A percentile compares a stretch with the other conserved stretches of the same genome.
phyloP scores from a whole-genome alignment of 2,113 vertebrate species.

The Promerops cafer region DNA sequence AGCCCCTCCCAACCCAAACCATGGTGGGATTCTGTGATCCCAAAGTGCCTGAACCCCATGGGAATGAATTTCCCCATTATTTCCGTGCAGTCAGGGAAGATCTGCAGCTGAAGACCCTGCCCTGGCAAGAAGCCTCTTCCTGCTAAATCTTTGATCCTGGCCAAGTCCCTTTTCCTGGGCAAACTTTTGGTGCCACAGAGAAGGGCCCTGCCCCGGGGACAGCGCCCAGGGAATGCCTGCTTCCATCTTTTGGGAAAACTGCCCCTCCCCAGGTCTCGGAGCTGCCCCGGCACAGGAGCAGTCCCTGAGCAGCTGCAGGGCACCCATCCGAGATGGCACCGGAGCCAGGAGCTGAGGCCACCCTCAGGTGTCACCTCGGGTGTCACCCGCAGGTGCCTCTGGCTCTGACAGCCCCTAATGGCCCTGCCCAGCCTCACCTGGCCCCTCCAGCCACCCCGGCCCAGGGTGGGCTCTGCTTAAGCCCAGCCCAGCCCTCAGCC shows the following conservation, averaged over 20 bases:
- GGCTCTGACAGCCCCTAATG: not conserved
- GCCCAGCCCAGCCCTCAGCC: not conserved
- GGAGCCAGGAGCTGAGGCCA: not conserved
- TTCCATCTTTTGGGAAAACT: not conserved
- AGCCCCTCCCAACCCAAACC: too few relatives aligned
- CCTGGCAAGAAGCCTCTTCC: too few relatives aligned
- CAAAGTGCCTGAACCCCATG: fast-evolving
- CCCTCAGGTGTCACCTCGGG: not conserved
- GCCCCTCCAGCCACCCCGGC: not conserved
- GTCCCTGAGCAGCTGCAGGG: not conserved
- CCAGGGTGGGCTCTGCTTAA: not conserved
- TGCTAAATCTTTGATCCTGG: not conserved
- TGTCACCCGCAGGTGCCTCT: not conserved
- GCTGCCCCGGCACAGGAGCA: fast-evolving
- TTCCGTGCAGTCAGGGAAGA: not conserved
- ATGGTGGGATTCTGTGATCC: not conserved
- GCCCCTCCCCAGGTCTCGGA: not conserved
- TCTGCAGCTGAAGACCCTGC: not conserved
- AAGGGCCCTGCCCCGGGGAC: not conserved
- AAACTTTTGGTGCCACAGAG: fast-evolving
- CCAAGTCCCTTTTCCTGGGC: too few relatives aligned
- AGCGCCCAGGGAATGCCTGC: fast-evolving
- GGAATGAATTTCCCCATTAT: not conserved
- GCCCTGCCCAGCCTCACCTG: not conserved
- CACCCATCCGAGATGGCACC: fast-evolving